Conservation (phyloP, 2,888 invertebrate species). For the Ganaspis brasiliensis region DNA sequence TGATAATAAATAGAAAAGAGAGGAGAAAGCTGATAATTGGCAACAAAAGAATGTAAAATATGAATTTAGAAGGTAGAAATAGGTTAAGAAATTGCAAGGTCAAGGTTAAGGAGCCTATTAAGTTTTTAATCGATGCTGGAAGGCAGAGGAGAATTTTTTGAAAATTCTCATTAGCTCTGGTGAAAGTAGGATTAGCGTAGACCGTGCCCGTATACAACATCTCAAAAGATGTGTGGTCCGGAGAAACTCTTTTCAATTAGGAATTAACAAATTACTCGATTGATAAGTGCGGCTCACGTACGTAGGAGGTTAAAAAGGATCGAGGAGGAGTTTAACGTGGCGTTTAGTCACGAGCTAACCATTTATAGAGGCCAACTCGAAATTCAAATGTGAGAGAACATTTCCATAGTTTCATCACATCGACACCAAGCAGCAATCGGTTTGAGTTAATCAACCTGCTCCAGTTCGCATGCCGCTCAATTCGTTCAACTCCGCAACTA, state of each 20-base stretch:
- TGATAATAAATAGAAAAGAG: neutral
- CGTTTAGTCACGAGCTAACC: constrained; percentile 56
- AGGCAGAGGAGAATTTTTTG: constrained; percentile 10
- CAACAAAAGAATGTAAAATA: constrained; percentile 9
- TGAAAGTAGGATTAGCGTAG: constrained; percentile 26
- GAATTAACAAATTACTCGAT: constrained; percentile 62
- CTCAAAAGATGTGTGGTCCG: constrained; percentile 47
- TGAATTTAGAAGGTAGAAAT: constrained; percentile 5
- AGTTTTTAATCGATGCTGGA: constrained; percentile 5
- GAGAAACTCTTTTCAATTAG: constrained; percentile 58
- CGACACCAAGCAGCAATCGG: constrained; percentile 8
- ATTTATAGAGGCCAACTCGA: constrained; percentile 56
- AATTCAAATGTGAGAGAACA: constrained; percentile 55
- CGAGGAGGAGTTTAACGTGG: constrained; percentile 47
- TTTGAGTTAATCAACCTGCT: constrained; percentile 23
- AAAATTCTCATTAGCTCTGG: constrained; percentile 23
- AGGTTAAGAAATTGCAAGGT: constrained; percentile 16
- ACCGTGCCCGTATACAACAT: neutral
- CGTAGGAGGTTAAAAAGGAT: constrained; percentile 51
- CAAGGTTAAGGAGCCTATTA: constrained; percentile 15
- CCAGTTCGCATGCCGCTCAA: neutral
- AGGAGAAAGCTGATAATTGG: neutral
- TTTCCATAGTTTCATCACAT: constrained; percentile 57
- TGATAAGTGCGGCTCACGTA: constrained; percentile 55
- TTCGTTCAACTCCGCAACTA: neutral